Base-by-base conservation (phyloP, 2,888 invertebrate species). In the Melanostoma scalare region DNA sequence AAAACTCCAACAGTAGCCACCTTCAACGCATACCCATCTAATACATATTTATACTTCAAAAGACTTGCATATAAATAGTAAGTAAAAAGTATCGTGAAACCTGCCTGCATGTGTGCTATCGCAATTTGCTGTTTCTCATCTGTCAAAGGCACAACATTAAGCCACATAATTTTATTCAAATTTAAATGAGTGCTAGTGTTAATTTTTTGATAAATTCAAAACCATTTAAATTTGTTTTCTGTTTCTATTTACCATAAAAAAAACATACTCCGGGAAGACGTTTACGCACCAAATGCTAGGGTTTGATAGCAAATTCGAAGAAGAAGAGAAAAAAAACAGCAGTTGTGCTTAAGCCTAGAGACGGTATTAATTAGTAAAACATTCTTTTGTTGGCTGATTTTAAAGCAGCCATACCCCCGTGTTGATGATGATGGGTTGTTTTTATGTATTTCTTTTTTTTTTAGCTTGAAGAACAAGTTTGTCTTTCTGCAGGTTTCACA, bases 1-100 rank as follows among this genome's bases (percentile, higher is more conserved):
- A 74, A 73, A 82, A 82, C 78, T 77, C 82, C 78, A 82, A 82
- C 82, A 82, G 82, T 78, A 82, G 82, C 82, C 38, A 55, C 44
- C 73, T 75, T 50, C 76, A 67, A 67, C 50, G 42, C 67, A 76
- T 63, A 35, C 60, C 44, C 33, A 10, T 8, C 30, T 31, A 55
- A 56, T 40, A 30, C 36, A 36, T 36, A 55, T 10, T 36, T 56
- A 56, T 9, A 56, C 0, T 38, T 8, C 20, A 38, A 38, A 6
- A 1, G 38, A 31, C 20, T 20, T 20, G 20, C 20, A 20, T 20
- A 20, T 20, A 20, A 20, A 20, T 20, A 20, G 20, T 20, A 20
- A 20, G 20, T 20, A 20, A 20, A 20, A 20, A 20, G 20, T 20
- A 20, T 20, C 20, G 20, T 20, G 20, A 20, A 20, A 20, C 20